These are phyloP conservation scores for Orthosia gracilis DNA, from an alignment of 2,888 invertebrate species.

Conservation along the genomic window DNA sequence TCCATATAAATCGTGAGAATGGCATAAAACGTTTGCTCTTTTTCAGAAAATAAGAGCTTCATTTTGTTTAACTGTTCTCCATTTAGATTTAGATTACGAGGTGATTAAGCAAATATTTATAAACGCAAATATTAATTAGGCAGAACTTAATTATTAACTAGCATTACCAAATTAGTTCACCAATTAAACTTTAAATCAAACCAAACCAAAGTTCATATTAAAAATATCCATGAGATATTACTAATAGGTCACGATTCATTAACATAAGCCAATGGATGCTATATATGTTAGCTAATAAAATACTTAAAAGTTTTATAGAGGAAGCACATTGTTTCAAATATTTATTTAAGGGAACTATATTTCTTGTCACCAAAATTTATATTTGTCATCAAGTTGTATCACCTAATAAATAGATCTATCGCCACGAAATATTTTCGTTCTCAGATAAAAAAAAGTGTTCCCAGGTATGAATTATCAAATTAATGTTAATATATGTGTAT, in stretches of 20 bases:
- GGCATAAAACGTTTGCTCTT: constrained; percentile 9
- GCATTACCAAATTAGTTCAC: constrained; percentile 14
- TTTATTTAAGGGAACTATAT: constrained; percentile 43
- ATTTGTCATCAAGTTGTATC: too few species aligned
- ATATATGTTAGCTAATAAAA: constrained; percentile 31
- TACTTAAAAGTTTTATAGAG: constrained; percentile 46
- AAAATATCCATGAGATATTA: constrained; percentile 29
- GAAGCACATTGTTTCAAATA: constrained; percentile 42
- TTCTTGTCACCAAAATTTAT: too few species aligned
- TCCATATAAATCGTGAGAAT: constrained; percentile 32
- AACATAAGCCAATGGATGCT: constrained; percentile 28
- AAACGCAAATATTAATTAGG: neutral
- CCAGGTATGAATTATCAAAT: too few species aligned
- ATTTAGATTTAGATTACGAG: neutral
- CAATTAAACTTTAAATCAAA: constrained; percentile 29
- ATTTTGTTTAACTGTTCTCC: neutral
- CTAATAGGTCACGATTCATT: constrained; percentile 42
- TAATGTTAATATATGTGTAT: too few species aligned
- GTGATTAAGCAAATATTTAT: neutral
- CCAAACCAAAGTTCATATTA: constrained; percentile 5
- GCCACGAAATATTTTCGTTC: too few species aligned
- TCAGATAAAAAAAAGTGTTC: too few species aligned
- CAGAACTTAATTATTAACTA: constrained; percentile 7
- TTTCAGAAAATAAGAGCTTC: neutral
- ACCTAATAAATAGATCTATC: too few species aligned